Percentiles rank a stretch among this genome's conserved stretches.
Conservation (phyloP, 2,888 invertebrate species). For the Andrena chrysosceles region DNA sequence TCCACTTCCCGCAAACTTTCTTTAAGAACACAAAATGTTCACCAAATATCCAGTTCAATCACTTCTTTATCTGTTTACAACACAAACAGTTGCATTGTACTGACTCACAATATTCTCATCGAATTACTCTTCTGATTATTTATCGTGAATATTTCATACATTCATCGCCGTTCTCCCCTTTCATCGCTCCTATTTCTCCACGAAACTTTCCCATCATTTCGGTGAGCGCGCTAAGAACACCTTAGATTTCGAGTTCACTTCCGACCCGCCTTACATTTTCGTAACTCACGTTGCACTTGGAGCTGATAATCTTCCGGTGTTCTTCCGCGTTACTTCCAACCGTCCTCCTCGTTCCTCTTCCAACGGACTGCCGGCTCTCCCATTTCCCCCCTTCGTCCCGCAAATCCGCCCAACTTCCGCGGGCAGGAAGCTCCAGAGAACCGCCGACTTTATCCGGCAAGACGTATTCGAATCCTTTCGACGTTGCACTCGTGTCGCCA, state of each 20-base stretch:
- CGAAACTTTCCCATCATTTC: constrained; percentile 6
- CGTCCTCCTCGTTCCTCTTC: neutral
- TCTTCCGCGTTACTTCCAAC: constrained; percentile 2
- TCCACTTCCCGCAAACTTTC: constrained; percentile 32
- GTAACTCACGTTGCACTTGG: neutral
- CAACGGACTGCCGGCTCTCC: neutral
- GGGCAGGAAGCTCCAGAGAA: constrained; percentile 19
- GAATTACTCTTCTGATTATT: too few species aligned
- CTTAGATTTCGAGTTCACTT: constrained; percentile 13
- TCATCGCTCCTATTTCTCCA: neutral
- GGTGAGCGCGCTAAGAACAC: neutral
- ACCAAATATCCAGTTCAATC: neutral
- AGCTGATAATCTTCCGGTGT: constrained; percentile 28
- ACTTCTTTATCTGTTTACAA: neutral
- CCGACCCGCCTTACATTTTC: constrained; percentile 21
- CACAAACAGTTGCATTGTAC: too few species aligned
- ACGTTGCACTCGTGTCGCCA: constrained; percentile 41
- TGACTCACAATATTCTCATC: too few species aligned
- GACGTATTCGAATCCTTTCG: constrained; percentile 43
- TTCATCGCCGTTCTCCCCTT: neutral
- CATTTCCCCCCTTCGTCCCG: neutral
- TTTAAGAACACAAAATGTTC: neutral
- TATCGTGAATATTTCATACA: too few species aligned
- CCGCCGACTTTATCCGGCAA: constrained; percentile 31
- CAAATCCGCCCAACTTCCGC: constrained; percentile 14